Conservation (phyloP, 1,140 invertebrate species). For the Drosophila repletoides region DNA sequence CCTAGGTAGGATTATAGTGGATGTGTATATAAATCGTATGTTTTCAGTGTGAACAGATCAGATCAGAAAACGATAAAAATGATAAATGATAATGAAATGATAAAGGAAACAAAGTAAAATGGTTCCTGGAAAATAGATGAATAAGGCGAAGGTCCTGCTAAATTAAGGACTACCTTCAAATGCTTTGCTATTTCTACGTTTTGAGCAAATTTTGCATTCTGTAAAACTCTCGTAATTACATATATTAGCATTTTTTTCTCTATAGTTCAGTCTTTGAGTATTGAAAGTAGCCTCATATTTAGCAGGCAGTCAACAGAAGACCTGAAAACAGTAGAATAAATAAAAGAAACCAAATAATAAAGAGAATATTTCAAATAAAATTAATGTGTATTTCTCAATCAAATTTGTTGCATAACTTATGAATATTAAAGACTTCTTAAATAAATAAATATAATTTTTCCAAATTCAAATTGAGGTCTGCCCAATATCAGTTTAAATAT, state of each 20-base stretch:
- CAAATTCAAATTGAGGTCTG: slow-evolving; percentile 19
- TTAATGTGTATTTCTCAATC: slow-evolving; percentile 30
- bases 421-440: slow-evolving; percentile 23
- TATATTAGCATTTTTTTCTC: slow-evolving; percentile 19
- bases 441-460: slow-evolving; percentile 27
- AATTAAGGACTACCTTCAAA: slow-evolving; percentile 18
- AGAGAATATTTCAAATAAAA: slow-evolving; percentile 12
- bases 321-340: neutral
- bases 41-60: too few species aligned
- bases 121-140: too few species aligned
- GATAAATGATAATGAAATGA: neutral
- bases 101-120: slow-evolving; percentile 10
- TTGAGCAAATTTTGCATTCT: slow-evolving; percentile 54
- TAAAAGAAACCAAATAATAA: slow-evolving; percentile 8
- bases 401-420: slow-evolving; percentile 21
- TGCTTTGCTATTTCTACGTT: slow-evolving; percentile 41
- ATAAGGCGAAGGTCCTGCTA: too few species aligned
- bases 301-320: neutral
- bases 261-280: slow-evolving; percentile 48
- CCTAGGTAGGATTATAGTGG: slow-evolving; percentile 47
- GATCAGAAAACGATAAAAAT: slow-evolving; percentile 20
- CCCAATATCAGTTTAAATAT: slow-evolving; percentile 15
- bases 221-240: slow-evolving; percentile 18
- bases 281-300: slow-evolving; percentile 10
- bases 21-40: slow-evolving; percentile 19